Base-by-base conservation (phyloP, 2,113 vertebrate genomes). In the Ariopsis seemanni region DNA sequence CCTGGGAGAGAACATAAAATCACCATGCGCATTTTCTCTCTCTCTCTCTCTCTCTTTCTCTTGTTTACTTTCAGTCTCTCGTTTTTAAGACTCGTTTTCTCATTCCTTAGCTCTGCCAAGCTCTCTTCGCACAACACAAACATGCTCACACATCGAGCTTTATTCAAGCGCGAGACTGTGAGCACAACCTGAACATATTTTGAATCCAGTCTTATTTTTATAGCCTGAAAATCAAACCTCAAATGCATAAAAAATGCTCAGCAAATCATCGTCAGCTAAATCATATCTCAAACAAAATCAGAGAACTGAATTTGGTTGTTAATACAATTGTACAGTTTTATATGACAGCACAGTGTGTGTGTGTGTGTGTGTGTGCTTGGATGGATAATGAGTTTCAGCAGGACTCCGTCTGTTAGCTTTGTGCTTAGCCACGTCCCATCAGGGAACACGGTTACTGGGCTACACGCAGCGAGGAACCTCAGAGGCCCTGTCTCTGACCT, bases 1-100 rank as follows among this genome's bases (percentile, higher is more conserved):
- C 92, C 92, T 90, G 91, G 89, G 81, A 86, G 77, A 93, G 91
- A 94, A 93, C 79, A 60, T 81, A 81, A 60, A 81, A 81, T 81
- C 93, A 94, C 94, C 89, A 63, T 27, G 53, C 48, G 77, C 42
- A 78, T 82, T 65, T 52, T 58, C 58, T 42, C 34, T 55, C 42
- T 72, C 18, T 22, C 55, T 77, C 22, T 50, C 71, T 65, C 60
- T 63, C 81, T 22, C 27, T 82, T 17, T 48, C 58, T 42, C 17
- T 34, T 34, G 15, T 42, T n/a, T 10, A 10, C 53, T 18, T 9
- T 81, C 57, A 20, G 25, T 80, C 78, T 34, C 12, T 57, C 27
- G 9, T 34, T 1, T 71, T 71, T 17, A 30, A 65, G 63, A 65
- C 60, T 65, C n/a, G 3, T 72, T 72, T 48, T 75, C 72, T 52